These are phyloP conservation scores for Danio kyathit DNA, from an alignment of 2,797 vertebrate genomes.

Conservation along the genomic window DNA sequence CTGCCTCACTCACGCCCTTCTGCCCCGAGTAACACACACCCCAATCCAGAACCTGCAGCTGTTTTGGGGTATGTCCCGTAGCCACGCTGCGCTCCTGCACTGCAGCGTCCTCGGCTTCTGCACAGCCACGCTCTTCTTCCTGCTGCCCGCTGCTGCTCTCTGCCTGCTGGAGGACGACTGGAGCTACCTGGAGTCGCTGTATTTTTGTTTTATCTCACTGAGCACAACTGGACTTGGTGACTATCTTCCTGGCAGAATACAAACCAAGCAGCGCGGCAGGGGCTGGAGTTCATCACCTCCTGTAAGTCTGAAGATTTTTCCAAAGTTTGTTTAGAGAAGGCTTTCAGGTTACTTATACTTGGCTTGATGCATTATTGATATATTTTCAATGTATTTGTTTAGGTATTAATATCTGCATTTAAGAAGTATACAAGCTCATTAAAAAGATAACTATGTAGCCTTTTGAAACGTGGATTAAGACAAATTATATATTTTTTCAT, in stretches of 20 bases:
- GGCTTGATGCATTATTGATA: too few species aligned
- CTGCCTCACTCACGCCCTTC: slow-evolving; percentile 70
- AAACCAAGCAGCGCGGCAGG: slow-evolving; percentile 64
- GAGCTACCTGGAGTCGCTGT: slow-evolving; percentile 81
- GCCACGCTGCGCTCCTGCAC: slow-evolving; percentile 66
- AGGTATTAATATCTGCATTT: too few species aligned
- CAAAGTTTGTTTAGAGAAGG: neutral
- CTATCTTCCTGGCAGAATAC: slow-evolving; percentile 70
- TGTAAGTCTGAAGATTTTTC: slow-evolving; percentile 74
- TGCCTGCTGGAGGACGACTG: slow-evolving; percentile 68
- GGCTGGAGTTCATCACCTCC: slow-evolving; percentile 78
- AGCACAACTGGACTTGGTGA: slow-evolving; percentile 84
- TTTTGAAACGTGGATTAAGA: too few species aligned
- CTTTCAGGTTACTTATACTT: too few species aligned
- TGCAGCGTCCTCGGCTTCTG: slow-evolving; percentile 61
- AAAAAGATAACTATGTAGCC: too few species aligned
- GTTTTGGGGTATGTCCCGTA: slow-evolving; percentile 69
- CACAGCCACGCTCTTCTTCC: slow-evolving; percentile 69
- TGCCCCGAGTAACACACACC: slow-evolving; percentile 69
- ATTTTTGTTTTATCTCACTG: slow-evolving; percentile 84
- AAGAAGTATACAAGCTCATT: too few species aligned
- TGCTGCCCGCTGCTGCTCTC: slow-evolving; percentile 77
- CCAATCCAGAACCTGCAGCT: slow-evolving; percentile 64
- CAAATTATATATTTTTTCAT: too few species aligned
- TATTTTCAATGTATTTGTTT: too few species aligned